Conservation (phyloP, 2,113 vertebrate genomes). For the Casuarius casuarius region DNA sequence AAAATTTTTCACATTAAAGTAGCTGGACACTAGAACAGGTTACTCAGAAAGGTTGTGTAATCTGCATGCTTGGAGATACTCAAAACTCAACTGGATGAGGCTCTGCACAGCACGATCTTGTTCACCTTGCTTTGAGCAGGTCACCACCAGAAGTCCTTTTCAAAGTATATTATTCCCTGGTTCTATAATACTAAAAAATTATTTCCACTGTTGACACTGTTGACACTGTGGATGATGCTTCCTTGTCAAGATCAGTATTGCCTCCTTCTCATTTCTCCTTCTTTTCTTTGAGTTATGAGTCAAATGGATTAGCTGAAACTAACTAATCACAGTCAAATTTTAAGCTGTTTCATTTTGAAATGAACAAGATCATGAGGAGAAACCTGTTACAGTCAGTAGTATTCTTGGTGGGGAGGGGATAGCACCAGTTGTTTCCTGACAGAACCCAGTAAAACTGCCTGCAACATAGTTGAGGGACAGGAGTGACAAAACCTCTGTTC, state of each 20-base stretch:
- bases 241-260: too few relatives aligned
- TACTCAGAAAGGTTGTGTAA: background rate
- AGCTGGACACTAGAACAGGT: background rate
- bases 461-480: background rate
- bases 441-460: background rate
- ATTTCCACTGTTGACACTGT: too few relatives aligned
- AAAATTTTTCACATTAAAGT: fast-evolving
- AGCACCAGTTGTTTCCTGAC: background rate
- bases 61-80: background rate
- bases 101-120: background rate
- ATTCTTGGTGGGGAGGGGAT: background rate
- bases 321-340: too few relatives aligned
- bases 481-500: background rate
- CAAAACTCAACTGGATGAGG: background rate
- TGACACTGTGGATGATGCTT: too few relatives aligned
- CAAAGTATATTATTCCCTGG: background rate
- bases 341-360: too few relatives aligned
- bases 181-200: background rate
- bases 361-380: background rate
- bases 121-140: fast-evolving
- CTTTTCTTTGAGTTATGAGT: too few relatives aligned
- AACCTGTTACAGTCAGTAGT: background rate
- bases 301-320: too few relatives aligned
- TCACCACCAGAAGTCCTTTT: background rate
- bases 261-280: too few relatives aligned